Evolutionary conservation across 2,113 vertebrate species (phyloP).

Genomic region (Chloropsis hardwickii): DNA sequence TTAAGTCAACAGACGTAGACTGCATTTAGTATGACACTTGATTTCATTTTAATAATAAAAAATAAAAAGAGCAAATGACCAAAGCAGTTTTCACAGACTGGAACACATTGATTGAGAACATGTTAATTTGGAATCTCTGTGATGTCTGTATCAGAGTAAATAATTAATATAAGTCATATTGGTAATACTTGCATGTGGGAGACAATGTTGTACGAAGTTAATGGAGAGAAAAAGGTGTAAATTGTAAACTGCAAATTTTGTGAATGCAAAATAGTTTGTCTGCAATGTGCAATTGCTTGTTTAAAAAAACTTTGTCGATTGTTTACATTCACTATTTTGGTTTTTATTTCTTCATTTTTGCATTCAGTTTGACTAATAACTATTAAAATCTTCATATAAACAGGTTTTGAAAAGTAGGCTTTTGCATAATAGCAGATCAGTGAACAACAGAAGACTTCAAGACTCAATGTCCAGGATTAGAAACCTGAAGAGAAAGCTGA

Average conservation of each 20-base stretch:
- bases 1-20: background rate
- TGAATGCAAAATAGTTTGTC: conserved; percentile 2
- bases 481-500: background rate
- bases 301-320: background rate
- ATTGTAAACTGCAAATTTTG: background rate
- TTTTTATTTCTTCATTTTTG: background rate
- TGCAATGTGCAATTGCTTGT: background rate
- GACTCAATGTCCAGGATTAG: background rate
- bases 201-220: background rate
- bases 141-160: conserved; percentile 31
- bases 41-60: conserved; percentile 4
- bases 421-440: background rate
- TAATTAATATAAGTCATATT: conserved; percentile 31
- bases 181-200: conserved; percentile 7
- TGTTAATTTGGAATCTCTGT: conserved; percentile 28
- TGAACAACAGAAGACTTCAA: background rate
- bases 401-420: background rate
- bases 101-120: conserved; percentile 26
- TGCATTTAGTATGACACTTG: background rate
- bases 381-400: background rate
- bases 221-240: background rate
- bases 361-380: background rate
- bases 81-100: conserved; percentile 13
- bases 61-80: background rate
- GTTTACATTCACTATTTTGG: background rate